Conservation (phyloP, 2,797 vertebrate species). For the Peromyscus melanophrys region DNA sequence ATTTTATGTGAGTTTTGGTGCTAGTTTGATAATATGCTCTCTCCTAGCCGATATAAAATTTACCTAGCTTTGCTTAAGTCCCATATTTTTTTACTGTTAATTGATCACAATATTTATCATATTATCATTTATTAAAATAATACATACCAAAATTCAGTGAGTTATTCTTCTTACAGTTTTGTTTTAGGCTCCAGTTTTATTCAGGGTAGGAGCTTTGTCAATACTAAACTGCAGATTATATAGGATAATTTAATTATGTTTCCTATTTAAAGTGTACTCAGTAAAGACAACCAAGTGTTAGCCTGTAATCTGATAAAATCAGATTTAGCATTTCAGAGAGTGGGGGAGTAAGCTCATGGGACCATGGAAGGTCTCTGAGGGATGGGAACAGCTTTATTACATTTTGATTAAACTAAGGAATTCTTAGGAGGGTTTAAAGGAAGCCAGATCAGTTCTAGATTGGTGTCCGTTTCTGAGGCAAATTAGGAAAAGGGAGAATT, state of each 20-base stretch:
- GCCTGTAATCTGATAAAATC: conserved; percentile 16
- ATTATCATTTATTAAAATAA: conserved; percentile 40
- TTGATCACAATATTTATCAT: neutral
- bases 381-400: conserved; percentile 18
- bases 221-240: conserved; percentile 25
- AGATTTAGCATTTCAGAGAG: conserved; percentile 57
- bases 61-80: conserved; percentile 55
- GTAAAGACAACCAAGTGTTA: conserved; percentile 30
- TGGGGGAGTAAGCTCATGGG: neutral
- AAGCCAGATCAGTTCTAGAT: conserved; percentile 45
- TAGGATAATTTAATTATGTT: conserved; percentile 59
- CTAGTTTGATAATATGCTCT: conserved; percentile 57
- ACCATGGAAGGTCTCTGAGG: neutral
- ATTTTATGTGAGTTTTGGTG: conserved; percentile 56
- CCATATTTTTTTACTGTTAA: neutral
- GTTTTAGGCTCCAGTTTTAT: conserved; percentile 16
- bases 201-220: neutral
- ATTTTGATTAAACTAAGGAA: conserved; percentile 51
- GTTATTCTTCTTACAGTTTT: conserved; percentile 61
- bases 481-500: conserved; percentile 40
- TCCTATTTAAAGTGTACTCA: conserved; percentile 39
- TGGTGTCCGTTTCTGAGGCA: conserved; percentile 34
- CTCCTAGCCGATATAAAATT: neutral
- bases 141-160: conserved; percentile 55
- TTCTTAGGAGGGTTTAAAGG: conserved; percentile 25